Evolutionary conservation across 2,888 invertebrate species (phyloP).

Genomic region (Zeuzera pyrina): DNA sequence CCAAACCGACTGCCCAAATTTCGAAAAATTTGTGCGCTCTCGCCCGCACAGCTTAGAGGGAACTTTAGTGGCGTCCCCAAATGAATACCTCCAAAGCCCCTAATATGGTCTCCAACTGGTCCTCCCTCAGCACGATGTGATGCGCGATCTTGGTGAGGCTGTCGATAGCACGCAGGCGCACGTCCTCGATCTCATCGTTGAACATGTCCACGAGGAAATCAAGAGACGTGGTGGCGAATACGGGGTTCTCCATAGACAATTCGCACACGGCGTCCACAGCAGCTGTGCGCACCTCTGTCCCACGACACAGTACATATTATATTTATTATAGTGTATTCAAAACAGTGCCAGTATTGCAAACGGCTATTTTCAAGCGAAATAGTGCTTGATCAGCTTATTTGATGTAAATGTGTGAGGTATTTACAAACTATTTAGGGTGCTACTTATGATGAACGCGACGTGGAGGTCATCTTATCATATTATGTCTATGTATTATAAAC

Average conservation of each 20-base stretch:
- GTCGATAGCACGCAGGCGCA: constrained; percentile 94
- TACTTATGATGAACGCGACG: too few relatives aligned
- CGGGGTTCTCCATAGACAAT: constrained; percentile 85
- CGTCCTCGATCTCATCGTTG: constrained; percentile 99
- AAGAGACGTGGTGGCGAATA: constrained; percentile 90
- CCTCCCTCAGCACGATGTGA: constrained; percentile 91
- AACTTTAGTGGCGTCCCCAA: too few relatives aligned
- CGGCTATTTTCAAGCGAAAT: not conserved
- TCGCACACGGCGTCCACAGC: constrained; percentile 94
- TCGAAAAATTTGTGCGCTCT: too few relatives aligned
- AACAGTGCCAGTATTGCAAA: not conserved
- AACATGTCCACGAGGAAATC: constrained; percentile 99
- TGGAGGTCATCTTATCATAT: too few relatives aligned
- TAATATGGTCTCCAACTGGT: constrained; percentile 96
- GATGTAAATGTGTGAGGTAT: not conserved
- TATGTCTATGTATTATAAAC: too few relatives aligned
- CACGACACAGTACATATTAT: constrained; percentile 7
- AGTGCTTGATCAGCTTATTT: not conserved
- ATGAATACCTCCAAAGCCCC: constrained; percentile 94
- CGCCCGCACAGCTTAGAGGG: too few relatives aligned
- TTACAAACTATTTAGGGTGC: too few relatives aligned
- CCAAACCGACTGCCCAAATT: too few relatives aligned
- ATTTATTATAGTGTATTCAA: constrained; percentile 3
- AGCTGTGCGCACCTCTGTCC: constrained; percentile 91
- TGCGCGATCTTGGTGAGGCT: constrained; percentile 91